Percentiles rank a stretch among this genome's conserved stretches.
Conservation (phyloP, 2,113 vertebrate genomes). For the Hucho hucho region DNA sequence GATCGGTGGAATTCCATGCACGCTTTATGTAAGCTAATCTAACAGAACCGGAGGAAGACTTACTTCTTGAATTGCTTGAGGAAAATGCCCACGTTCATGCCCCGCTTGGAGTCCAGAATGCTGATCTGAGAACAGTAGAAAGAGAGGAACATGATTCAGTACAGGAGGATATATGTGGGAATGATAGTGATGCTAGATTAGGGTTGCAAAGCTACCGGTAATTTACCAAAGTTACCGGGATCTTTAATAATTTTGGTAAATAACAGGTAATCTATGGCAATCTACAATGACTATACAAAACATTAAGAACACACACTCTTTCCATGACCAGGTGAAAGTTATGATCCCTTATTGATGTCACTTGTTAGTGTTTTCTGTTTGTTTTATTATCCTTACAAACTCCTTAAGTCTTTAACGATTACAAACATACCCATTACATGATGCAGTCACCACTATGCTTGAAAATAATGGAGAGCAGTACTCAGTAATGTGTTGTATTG, state of each 20-base stretch:
- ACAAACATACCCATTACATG: too few relatives aligned
- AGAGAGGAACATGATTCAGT: not conserved
- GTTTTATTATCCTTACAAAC: too few relatives aligned
- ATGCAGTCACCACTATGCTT: too few relatives aligned
- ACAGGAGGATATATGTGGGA: not conserved
- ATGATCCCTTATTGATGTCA: too few relatives aligned
- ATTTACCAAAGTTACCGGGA: not conserved
- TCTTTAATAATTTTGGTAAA: not conserved
- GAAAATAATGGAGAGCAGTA: too few relatives aligned
- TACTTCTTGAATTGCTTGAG: slow-evolving; percentile 91
- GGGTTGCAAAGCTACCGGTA: too few relatives aligned
- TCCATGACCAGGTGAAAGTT: not conserved
- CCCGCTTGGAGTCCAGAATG: slow-evolving; percentile 86
- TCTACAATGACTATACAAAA: too few relatives aligned
- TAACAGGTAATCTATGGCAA: too few relatives aligned
- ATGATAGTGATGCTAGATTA: not conserved
- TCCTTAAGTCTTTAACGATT: too few relatives aligned
- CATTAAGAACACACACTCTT: not conserved
- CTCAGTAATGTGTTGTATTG: too few relatives aligned
- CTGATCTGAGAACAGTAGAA: slow-evolving; percentile 69
- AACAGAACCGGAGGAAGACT: slow-evolving; percentile 41
- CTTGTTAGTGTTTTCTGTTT: too few relatives aligned
- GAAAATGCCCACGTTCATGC: slow-evolving; percentile 89
- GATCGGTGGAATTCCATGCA: not conserved
- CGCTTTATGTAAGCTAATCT: not conserved